Conservation (phyloP, 2,113 vertebrate genomes). For the Gasterosteus nipponicus region DNA sequence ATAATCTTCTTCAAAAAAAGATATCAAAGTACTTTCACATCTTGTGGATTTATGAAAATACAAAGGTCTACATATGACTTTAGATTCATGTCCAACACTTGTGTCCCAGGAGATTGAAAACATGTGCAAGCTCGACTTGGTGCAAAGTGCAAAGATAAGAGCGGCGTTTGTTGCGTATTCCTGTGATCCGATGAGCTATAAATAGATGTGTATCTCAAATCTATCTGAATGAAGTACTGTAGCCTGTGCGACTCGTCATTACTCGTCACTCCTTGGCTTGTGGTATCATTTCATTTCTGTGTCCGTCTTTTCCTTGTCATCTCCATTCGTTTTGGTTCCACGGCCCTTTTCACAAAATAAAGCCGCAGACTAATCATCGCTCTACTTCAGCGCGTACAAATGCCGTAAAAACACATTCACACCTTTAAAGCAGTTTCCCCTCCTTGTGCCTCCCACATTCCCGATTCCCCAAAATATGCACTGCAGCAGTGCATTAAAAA, state of each 20-base stretch:
- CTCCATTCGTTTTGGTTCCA: slow-evolving; percentile 35
- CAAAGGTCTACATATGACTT: slow-evolving; percentile 32
- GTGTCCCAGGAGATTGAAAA: slow-evolving; percentile 31
- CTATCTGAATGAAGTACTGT: slow-evolving; percentile 36
- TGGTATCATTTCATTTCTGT: slow-evolving; percentile 22
- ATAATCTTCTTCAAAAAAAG: slow-evolving; percentile 32
- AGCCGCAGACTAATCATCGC: not conserved
- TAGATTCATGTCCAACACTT: slow-evolving; percentile 3
- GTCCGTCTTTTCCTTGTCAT: slow-evolving; percentile 28
- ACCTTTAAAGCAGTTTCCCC: not conserved
- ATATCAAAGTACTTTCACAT: slow-evolving; percentile 21
- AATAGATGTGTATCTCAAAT: slow-evolving; percentile 48
- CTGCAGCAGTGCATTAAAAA: not conserved
- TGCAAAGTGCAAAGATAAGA: slow-evolving; percentile 51
- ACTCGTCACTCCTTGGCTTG: slow-evolving; percentile 14
- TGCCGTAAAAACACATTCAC: not conserved
- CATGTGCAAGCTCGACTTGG: not conserved
- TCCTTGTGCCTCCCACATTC: not conserved
- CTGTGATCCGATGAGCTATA: slow-evolving; percentile 51
- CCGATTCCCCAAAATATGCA: not conserved
- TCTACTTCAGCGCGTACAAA: slow-evolving; percentile 4
- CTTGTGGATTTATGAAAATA: slow-evolving; percentile 12
- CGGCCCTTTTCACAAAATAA: not conserved
- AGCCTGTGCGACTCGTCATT: slow-evolving; percentile 13
- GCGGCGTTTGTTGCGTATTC: slow-evolving; percentile 13